Base-by-base conservation (phyloP, 2,113 vertebrate genomes). In the Andinoacara biseriatus region DNA sequence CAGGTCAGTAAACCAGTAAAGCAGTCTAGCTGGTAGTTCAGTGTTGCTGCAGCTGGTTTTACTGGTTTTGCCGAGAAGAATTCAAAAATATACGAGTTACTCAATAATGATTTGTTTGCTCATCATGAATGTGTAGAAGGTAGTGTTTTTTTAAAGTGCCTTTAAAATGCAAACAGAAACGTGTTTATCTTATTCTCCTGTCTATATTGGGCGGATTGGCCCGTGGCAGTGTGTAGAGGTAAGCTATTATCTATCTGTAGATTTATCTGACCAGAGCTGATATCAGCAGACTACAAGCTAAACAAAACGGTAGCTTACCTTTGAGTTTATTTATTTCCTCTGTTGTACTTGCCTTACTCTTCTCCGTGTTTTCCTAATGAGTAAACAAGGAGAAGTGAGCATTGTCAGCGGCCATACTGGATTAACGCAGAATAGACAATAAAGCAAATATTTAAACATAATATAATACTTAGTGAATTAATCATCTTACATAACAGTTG, bases 301-400 rank as follows among this genome's bases (percentile, higher is more conserved):
- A 69, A 49, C 5, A 46, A 46, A 49, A 72, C 20, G 17, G 15
- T 40, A 31, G 2, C 60, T 78, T 94, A 96, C 95, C 31, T 89
- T 87, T 93, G 17, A 90, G 8, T 75, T 90, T 60, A 4, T 3
- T 0, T 0, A 90, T 10, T 17, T 46, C 8, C 7, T 74, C 83
- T 56, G 7, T 5, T 0, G 3, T 1, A 0, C 78, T 81, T 2
- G 4, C 6, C 67, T 82, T 93, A 33, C 77, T 89, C 24, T 80
- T 88, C 2, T 81, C 76, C 4, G 1, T 2, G 0, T 58, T 77
- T 14, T 0, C 62, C 95, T 96, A 76, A 58, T 4, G 31, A 35
- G 5, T 8, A 5, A n/a, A 80, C 15, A 83, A 7, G 17, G n/a
- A n/a, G n/a, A 81, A 38, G 20, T 26, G 62, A 49, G 59, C 67